Percentiles rank a stretch among this genome's conserved stretches.
Evolutionary conservation across 2,888 invertebrate genomes (phyloP).

Genomic region (Agriotes lineatus): DNA sequence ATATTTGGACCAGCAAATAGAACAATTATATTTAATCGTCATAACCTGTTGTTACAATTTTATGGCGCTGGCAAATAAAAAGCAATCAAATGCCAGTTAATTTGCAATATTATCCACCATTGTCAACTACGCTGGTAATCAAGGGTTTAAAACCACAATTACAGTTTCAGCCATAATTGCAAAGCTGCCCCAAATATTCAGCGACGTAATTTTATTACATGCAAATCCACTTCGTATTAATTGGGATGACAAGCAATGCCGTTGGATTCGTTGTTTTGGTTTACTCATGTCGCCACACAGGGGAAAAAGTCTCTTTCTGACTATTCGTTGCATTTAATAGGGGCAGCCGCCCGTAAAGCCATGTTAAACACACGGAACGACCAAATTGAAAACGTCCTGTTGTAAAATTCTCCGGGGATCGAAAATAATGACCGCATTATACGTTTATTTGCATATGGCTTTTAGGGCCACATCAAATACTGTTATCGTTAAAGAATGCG

Average conservation of each 20-base stretch:
- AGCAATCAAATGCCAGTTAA: background rate
- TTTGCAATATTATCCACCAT: conserved; percentile 7
- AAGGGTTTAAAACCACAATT: conserved; percentile 26
- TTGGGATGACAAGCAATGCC: conserved; percentile 27
- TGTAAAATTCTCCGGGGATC: conserved; percentile 34
- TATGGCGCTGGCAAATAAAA: background rate
- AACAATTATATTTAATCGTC: too few relatives aligned
- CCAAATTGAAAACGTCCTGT: conserved; percentile 48
- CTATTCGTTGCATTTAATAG: conserved; percentile 33
- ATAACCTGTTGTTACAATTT: background rate
- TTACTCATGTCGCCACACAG: background rate
- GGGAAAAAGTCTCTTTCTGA: conserved; percentile 10
- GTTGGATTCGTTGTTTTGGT: conserved; percentile 5
- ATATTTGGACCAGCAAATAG: too few relatives aligned
- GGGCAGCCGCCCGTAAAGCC: conserved; percentile 44
- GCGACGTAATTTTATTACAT: conserved; percentile 23
- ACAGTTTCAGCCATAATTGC: conserved; percentile 21
- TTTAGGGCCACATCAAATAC: conserved; percentile 25
- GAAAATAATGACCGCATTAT: conserved; percentile 32
- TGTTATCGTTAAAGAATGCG: conserved; percentile 9
- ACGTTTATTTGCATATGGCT: conserved; percentile 21
- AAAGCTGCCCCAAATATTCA: conserved; percentile 17
- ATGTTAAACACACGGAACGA: conserved; percentile 48
- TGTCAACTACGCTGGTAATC: conserved; percentile 14
- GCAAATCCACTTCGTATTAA: conserved; percentile 29